A percentile compares a stretch with the other conserved stretches of the same genome.
Evolutionary conservation across 2,888 invertebrate genomes (phyloP).

Genomic region (Anthrax anthrax): DNA sequence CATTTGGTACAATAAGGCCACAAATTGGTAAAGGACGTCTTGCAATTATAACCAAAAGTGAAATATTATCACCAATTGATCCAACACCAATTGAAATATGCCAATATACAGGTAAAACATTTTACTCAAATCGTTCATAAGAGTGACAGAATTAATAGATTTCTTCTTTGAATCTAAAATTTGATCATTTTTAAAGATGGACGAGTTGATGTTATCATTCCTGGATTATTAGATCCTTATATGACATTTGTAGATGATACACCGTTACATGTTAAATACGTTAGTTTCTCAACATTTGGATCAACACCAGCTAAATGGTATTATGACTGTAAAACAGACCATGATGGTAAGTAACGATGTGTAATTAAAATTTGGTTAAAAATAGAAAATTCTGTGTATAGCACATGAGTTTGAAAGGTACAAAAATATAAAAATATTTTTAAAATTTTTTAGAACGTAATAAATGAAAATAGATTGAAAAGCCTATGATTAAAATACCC

Average conservation of each 20-base stretch:
- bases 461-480: too few species aligned
- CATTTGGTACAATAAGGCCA: slow-evolving; percentile 50
- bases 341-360: slow-evolving; percentile 18
- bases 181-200: slow-evolving; percentile 37
- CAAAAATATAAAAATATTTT: too few species aligned
- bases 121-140: too few species aligned
- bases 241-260: slow-evolving; percentile 44
- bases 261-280: slow-evolving; percentile 46
- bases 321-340: slow-evolving; percentile 43
- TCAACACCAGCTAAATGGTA: slow-evolving; percentile 51
- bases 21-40: slow-evolving; percentile 43
- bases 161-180: background rate
- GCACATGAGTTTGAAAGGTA: too few species aligned
- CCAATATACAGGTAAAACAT: slow-evolving; percentile 42
- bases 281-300: slow-evolving; percentile 55
- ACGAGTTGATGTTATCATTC: slow-evolving; percentile 44
- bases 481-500: too few species aligned
- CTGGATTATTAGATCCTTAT: slow-evolving; percentile 44
- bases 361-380: too few species aligned
- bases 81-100: slow-evolving; percentile 51
- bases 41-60: slow-evolving; percentile 39
- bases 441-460: too few species aligned
- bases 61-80: slow-evolving; percentile 45
- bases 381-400: too few species aligned
- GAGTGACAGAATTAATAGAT: too few species aligned